A percentile compares a stretch with the other conserved stretches of the same genome.
Evolutionary conservation across 2,888 invertebrate species (phyloP).

Genomic region (Lasius fuliginosus): DNA sequence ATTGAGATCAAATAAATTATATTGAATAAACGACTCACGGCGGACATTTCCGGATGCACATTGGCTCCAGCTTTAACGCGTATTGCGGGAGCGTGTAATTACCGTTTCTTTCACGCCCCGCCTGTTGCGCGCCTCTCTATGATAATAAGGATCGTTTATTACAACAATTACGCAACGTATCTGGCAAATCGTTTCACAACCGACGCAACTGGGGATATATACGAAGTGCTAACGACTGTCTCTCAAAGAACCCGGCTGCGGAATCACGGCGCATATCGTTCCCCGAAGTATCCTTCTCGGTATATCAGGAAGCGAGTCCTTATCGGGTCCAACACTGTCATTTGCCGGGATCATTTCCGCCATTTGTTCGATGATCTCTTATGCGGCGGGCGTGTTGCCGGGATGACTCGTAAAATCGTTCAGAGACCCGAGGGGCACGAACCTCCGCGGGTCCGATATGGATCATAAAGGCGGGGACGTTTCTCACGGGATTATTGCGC

Average conservation of each 20-base stretch:
- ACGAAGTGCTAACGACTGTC: constrained; percentile 62
- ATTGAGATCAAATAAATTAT: constrained; percentile 37
- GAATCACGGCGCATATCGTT: constrained; percentile 19
- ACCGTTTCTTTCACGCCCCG: constrained; percentile 44
- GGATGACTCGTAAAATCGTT: constrained; percentile 24
- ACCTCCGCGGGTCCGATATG: constrained; percentile 36
- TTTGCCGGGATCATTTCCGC: constrained; percentile 46
- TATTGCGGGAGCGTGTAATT: constrained; percentile 60
- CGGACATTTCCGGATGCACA: constrained; percentile 25
- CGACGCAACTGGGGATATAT: constrained; percentile 46
- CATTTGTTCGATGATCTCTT: constrained; percentile 25
- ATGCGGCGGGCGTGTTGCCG: constrained; percentile 25
- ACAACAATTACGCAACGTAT: constrained; percentile 65
- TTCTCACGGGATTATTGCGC: constrained; percentile 65
- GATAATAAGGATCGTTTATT: constrained; percentile 66
- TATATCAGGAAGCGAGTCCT: constrained; percentile 51
- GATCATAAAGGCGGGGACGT: constrained; percentile 53
- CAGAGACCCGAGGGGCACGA: neutral
- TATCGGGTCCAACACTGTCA: constrained; percentile 20
- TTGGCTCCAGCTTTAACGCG: constrained; percentile 15
- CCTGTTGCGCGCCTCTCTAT: constrained; percentile 58
- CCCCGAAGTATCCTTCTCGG: constrained; percentile 17
- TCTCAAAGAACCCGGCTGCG: constrained; percentile 37
- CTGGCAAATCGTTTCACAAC: constrained; percentile 46
- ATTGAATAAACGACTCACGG: constrained; percentile 22